Percentiles rank a stretch among this genome's conserved stretches.
These are phyloP conservation scores for Megalurothrips usitatus DNA, from an alignment of 2,888 invertebrate species.

Conservation along the genomic window DNA sequence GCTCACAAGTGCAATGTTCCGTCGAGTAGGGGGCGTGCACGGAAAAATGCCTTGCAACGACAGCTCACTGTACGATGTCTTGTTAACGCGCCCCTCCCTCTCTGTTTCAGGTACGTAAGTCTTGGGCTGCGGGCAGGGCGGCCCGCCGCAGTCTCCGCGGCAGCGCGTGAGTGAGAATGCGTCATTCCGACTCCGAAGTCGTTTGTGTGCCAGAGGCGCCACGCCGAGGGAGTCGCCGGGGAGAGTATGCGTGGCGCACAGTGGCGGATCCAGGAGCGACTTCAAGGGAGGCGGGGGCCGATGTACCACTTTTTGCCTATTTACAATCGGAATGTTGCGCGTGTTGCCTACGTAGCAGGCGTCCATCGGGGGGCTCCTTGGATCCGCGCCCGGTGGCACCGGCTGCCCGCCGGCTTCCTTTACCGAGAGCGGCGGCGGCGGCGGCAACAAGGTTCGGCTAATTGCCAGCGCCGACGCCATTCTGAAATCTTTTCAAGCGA, in stretches of 20 bases:
- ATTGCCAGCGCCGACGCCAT: constrained; percentile 8
- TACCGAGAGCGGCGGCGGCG: background rate
- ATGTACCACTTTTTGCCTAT: no score
- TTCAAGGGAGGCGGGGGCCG: no score
- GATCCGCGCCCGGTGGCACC: background rate
- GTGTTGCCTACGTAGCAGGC: no score
- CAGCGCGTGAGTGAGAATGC: background rate
- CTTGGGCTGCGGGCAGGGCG: background rate
- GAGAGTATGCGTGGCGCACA: no score
- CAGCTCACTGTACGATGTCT: no score
- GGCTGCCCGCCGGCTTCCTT: background rate
- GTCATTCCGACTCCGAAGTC: background rate
- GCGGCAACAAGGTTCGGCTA: background rate
- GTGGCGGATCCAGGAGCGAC: no score
- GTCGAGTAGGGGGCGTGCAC: background rate
- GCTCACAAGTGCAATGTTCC: no score
- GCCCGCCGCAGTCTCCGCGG: background rate
- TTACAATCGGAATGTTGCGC: no score
- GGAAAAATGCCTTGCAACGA: background rate
- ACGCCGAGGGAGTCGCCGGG: no score
- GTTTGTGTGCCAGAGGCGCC: no score
- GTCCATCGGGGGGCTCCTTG: no score
- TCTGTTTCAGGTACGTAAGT: background rate
- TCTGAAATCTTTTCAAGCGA: constrained; percentile 13
- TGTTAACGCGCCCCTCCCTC: background rate